A percentile compares a stretch with the other conserved stretches of the same genome.
These are phyloP conservation scores for Hypselothyrea guttata DNA, from an alignment of 2,888 invertebrate species.

Conservation along the genomic window DNA sequence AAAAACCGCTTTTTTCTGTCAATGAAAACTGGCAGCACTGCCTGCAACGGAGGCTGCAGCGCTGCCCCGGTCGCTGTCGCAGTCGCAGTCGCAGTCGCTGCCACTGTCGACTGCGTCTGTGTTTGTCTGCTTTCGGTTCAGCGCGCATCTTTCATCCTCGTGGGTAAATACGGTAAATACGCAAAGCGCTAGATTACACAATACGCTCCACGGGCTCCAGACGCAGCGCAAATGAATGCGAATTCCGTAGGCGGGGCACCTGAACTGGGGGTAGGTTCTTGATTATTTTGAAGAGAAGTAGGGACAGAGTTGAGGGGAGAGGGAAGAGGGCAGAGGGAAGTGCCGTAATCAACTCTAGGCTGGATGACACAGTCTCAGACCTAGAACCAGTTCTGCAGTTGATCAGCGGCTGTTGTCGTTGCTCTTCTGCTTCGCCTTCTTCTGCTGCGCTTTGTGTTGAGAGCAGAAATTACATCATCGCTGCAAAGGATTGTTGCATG, in stretches of 20 bases:
- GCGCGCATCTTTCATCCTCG: constrained; percentile 74
- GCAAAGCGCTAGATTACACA: constrained; percentile 73
- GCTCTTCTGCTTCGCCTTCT: not conserved
- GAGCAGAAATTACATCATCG: constrained; percentile 67
- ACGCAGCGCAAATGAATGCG: constrained; percentile 34
- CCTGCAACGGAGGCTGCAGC: constrained; percentile 27
- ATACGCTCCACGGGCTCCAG: constrained; percentile 43
- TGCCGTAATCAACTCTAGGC: constrained; percentile 26
- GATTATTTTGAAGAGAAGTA: not conserved
- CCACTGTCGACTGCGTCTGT: constrained; percentile 42
- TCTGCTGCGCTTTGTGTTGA: constrained; percentile 41
- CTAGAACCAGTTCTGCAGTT: constrained; percentile 51
- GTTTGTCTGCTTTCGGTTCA: constrained; percentile 70
- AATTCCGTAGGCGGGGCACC: not conserved
- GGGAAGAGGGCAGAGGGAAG: not conserved
- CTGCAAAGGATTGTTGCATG: constrained; percentile 63
- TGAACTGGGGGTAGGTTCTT: not conserved
- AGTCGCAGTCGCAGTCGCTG: constrained; percentile 12
- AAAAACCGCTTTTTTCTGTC: no score
- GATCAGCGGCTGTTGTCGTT: constrained; percentile 28
- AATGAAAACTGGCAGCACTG: no score
- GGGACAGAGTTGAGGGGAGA: not conserved
- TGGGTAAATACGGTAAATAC: constrained; percentile 77
- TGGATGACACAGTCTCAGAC: constrained; percentile 36
- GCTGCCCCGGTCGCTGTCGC: constrained; percentile 8